Conservation (phyloP, 2,888 invertebrate species). For the Isoperla grammatica region DNA sequence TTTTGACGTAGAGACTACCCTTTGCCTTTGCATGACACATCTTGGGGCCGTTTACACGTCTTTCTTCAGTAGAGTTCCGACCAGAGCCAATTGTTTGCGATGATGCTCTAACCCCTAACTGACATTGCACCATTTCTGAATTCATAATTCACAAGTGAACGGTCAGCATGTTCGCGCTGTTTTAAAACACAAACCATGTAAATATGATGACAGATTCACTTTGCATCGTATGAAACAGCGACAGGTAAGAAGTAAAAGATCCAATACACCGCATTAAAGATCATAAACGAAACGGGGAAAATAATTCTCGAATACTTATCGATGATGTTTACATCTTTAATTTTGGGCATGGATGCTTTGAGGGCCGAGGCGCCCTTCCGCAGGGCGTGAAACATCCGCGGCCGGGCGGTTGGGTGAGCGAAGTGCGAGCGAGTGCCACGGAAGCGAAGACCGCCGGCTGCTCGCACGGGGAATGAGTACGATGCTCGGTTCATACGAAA, state of each 20-base stretch:
- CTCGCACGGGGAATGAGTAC: conserved; percentile 40
- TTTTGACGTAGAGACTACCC: too few relatives aligned
- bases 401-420: conserved; percentile 45
- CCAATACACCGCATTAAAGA: conserved; percentile 96
- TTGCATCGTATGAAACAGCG: conserved; percentile 18
- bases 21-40: too few relatives aligned
- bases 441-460: conserved; percentile 49
- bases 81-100: too few relatives aligned
- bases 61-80: too few relatives aligned
- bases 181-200: too few relatives aligned
- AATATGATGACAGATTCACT: conserved; percentile 2
- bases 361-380: conserved; percentile 79
- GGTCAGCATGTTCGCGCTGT: too few relatives aligned
- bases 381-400: conserved; percentile 73
- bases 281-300: conserved; percentile 91
- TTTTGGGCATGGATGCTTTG: conserved; percentile 88
- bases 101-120: too few relatives aligned
- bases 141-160: too few relatives aligned
- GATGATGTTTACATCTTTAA: conserved; percentile 95
- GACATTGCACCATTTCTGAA: too few relatives aligned
- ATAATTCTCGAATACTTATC: conserved; percentile 95
- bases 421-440: conserved; percentile 41
- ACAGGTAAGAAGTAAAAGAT: conserved; percentile 67
- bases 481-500: conserved; percentile 64
- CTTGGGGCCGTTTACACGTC: too few relatives aligned